Evolutionary conservation across 2,797 vertebrate genomes (phyloP).

Genomic region (Babyrousa celebensis): DNA sequence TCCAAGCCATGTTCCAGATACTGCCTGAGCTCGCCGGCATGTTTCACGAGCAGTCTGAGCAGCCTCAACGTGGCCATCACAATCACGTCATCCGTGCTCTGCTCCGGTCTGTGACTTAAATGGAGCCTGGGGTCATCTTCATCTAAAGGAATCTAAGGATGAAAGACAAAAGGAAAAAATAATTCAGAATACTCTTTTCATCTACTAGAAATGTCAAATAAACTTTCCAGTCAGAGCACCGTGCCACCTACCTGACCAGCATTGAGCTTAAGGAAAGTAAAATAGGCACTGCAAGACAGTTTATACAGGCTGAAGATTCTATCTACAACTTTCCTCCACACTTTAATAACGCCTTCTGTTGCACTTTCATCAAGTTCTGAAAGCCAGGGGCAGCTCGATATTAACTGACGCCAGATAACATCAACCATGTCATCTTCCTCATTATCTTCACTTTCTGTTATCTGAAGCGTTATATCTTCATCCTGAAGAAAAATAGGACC

Average conservation of each 20-base stretch:
- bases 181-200: background rate
- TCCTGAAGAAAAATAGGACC: constrained; percentile 92
- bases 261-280: constrained; percentile 99
- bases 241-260: constrained; percentile 95
- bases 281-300: constrained; percentile 98
- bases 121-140: constrained; percentile 97
- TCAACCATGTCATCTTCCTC: constrained; percentile 99
- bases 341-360: constrained; percentile 96
- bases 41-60: constrained; percentile 97
- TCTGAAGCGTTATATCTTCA: constrained; percentile 98
- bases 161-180: constrained; percentile 38
- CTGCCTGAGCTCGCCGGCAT: constrained; percentile 97
- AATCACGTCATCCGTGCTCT: constrained; percentile 98
- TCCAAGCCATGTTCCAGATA: constrained; percentile 97
- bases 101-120: constrained; percentile 93
- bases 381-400: constrained; percentile 97
- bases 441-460: constrained; percentile 95
- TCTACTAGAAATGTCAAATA: background rate
- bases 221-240: background rate
- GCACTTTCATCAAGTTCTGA: constrained; percentile 95
- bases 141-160: constrained; percentile 93
- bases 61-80: constrained; percentile 98
- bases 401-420: constrained; percentile 97
- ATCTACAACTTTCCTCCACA: constrained; percentile 98
- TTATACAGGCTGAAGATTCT: constrained; percentile 99